Evolutionary conservation across 2,113 vertebrate species (phyloP), one percentile per base, ranked within the genome.

Genomic region (Mustelus asterias): DNA sequence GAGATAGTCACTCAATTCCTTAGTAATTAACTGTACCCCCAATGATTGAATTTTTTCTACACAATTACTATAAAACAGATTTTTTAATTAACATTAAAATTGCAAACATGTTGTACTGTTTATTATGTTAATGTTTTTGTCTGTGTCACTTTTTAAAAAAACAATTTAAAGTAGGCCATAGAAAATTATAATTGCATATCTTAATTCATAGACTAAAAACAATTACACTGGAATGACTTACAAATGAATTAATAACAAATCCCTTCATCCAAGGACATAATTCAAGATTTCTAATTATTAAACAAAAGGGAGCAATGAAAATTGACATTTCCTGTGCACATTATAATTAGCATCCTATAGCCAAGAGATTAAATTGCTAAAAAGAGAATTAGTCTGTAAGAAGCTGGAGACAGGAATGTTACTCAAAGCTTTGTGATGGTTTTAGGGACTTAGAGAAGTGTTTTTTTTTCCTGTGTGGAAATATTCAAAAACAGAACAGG

Each of bases 251-350:
- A 95, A 95, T 92, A 89, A 72, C 86, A 96, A 93, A 92, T 90
- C 88, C 70, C 48, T 96, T 78, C 86, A 92, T 96, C 67, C 63
- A 94, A 96, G 67, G 96, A 96, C 88, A 54, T 70, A 72, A 90
- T 72, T 94, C 83, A 95, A 96, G 96, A 76, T 94, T 90, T 96
- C 69, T 96, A 96, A 96, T 96, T 96, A 96, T 96, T 72, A 72
- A 92, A 96, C 95, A 96, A 94, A 96, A 96, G 89, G 86, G 86
- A 78, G 86, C 89, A 96, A 96, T 96, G 96, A 90, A 96, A 96
- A 96, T 80, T 96, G 96, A 92, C 96, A 96, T 94, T 96, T 96
- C 63, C 67, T 96, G 44, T 54, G 48, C 69, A 93, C 48, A 48
- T 58, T 72, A 48, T 96, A 96, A 96, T 96, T 96, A 76, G 41